Evolutionary conservation across 1,140 invertebrate species (phyloP), one percentile per base, ranked within the genome.

Genomic region (Drosophila willistoni): DNA sequence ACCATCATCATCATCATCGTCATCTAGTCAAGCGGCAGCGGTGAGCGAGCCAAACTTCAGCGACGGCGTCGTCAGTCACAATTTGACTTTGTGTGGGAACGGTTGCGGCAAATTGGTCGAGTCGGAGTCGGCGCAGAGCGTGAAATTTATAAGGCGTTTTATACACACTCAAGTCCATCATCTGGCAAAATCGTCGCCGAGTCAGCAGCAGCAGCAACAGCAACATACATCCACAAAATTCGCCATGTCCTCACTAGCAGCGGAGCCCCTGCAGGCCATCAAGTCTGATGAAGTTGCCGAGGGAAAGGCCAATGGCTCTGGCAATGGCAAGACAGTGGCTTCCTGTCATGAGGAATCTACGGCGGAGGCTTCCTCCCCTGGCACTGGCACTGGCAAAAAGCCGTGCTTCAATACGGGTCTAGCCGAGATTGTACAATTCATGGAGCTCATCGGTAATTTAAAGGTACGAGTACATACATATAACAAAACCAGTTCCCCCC

Each of bases 361-460:
- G 2, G 17, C 44, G 3, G 44, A 51, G 4, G 70, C 64, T 25
- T 60, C 84, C 25, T 63, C 73, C 13, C 55, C 81, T 34, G 73
- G 66, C 19, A 57, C 81, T 41, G 73, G 66, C 19, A 64, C 74
- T 36, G 79, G 71, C 44, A 86, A 86, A 51, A 91, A 91, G 60
- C 81, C 90, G 47, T 91, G 90, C 67, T 91, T 91, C 64, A 91
- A 69, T 60, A 73, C 90, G 0, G 90, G 90, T 3, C 73, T 91
- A 1, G 84, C 74, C 10, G 90, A 91, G 60, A 91, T 91, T 64
- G 10, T 91, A 9, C 90, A 91, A 62, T 91, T 91, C 33, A 91
- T 91, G 90, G 90, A 91, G 71, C 85, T 91, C 55, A 91, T 91
- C 66, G 90, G 90, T 7, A 91, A 91, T 57, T 72, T 91, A 10